These are phyloP conservation scores for Hydrotaea cyrtoneurina DNA, from an alignment of 2,888 invertebrate species.

Conservation along the genomic window DNA sequence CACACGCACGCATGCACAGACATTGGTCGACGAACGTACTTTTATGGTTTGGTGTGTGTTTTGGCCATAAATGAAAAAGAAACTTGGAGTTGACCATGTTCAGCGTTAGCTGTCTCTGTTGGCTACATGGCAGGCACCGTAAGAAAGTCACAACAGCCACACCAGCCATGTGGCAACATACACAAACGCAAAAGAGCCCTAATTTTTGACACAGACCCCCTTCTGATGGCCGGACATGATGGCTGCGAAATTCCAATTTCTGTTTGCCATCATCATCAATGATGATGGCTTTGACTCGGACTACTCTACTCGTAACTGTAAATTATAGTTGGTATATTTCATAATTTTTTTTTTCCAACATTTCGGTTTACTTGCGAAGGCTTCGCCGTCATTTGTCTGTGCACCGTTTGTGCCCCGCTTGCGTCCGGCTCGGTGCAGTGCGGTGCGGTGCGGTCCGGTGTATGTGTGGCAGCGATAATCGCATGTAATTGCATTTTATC, in stretches of 20 bases:
- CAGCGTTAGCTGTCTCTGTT: neutral
- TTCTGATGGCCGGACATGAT: slow-evolving; percentile 51
- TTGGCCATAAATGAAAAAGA: slow-evolving; percentile 34
- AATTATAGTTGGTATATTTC: slow-evolving; percentile 76
- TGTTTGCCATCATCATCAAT: slow-evolving; percentile 17
- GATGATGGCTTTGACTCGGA: slow-evolving; percentile 6
- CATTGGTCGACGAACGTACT: slow-evolving; percentile 23
- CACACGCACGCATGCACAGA: neutral
- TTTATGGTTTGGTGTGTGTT: slow-evolving; percentile 53
- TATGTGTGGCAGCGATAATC: slow-evolving; percentile 73
- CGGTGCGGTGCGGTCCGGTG: neutral
- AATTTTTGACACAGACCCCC: slow-evolving; percentile 39
- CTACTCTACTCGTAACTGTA: slow-evolving; percentile 74
- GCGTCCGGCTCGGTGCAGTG: neutral
- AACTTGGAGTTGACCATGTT: slow-evolving; percentile 24
- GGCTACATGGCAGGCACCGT: neutral
- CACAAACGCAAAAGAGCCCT: neutral
- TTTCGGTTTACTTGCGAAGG: slow-evolving; percentile 36
- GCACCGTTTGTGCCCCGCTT: neutral
- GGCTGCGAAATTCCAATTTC: slow-evolving; percentile 52
- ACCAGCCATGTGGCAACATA: neutral
- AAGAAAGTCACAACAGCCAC: neutral
- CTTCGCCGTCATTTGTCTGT: neutral
- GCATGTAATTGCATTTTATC: slow-evolving; percentile 80
- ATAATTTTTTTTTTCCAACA: slow-evolving; percentile 74